Percentiles rank a stretch among this genome's conserved stretches.
These are phyloP conservation scores for Echinops telfairi DNA, from an alignment of 2,113 vertebrate species.

Conservation along the genomic window DNA sequence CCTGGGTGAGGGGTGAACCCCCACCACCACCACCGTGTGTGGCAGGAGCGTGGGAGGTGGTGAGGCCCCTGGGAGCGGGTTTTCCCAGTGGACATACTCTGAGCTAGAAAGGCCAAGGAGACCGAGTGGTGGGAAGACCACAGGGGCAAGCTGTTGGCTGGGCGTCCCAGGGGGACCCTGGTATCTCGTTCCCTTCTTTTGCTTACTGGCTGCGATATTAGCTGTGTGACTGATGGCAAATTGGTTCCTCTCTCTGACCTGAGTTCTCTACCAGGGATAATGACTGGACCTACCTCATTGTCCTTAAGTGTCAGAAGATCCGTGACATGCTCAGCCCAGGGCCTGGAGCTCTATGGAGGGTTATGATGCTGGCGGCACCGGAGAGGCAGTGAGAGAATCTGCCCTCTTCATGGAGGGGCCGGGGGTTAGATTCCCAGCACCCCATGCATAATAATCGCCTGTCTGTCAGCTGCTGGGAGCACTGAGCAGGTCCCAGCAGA, in stretches of 20 bases:
- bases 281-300: no score
- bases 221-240: neutral
- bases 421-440: neutral
- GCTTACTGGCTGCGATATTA: neutral
- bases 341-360: neutral
- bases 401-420: neutral
- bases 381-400: neutral
- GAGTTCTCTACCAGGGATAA: neutral
- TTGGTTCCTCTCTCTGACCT: neutral
- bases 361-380: neutral
- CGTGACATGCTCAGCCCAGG: no score
- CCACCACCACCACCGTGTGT: no score
- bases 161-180: neutral
- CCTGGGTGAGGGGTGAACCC: neutral
- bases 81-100: neutral
- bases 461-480: neutral
- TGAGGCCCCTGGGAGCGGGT: neutral
- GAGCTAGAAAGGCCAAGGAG: neutral
- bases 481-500: neutral
- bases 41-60: neutral
- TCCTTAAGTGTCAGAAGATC: neutral
- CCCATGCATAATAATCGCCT: neutral
- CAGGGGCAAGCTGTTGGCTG: no score
- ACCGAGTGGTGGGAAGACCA: neutral
- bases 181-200: neutral